Percentiles rank a stretch among this genome's conserved stretches.
phyloP scores from a whole-genome alignment of 2,797 vertebrate genomes.

The Morus bassanus region DNA sequence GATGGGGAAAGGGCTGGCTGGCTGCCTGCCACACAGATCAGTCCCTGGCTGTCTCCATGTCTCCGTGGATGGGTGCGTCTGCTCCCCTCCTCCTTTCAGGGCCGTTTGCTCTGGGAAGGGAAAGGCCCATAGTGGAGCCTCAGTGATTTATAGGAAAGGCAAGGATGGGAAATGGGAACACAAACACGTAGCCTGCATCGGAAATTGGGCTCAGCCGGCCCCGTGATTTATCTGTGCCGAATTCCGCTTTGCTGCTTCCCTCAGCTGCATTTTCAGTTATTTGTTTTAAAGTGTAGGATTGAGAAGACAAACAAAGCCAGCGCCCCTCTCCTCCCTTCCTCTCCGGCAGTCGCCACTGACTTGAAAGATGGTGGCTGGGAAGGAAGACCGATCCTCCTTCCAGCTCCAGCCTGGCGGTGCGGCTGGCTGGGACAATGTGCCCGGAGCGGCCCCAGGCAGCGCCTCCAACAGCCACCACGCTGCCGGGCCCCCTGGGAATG shows the following conservation, averaged over 20 bases:
- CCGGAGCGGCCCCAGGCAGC: accelerated
- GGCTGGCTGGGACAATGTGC: not conserved
- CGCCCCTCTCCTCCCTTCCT: slow-evolving; percentile 74
- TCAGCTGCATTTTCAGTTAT: slow-evolving; percentile 36
- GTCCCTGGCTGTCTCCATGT: accelerated
- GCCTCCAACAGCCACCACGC: not conserved
- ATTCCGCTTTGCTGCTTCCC: slow-evolving; percentile 34
- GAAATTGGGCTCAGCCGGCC: slow-evolving; percentile 13
- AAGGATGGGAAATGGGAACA: slow-evolving; percentile 61
- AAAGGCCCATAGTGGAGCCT: not conserved
- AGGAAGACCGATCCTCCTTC: not conserved
- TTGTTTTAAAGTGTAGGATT: not conserved
- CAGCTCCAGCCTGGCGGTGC: not conserved
- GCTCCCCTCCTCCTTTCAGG: not conserved
- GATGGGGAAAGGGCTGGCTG: not conserved
- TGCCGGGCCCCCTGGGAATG: accelerated
- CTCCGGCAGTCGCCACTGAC: slow-evolving; percentile 67
- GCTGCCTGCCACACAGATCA: not conserved
- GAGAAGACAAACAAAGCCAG: slow-evolving; percentile 58
- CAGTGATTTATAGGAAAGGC: slow-evolving; percentile 44
- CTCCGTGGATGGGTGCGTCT: not conserved
- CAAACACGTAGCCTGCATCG: slow-evolving; percentile 38
- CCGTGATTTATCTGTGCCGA: slow-evolving; percentile 53
- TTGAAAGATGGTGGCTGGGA: slow-evolving; percentile 73
- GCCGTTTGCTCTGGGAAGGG: not conserved